Conservation (phyloP, 2,888 invertebrate species). For the Xestia ashworthii region DNA sequence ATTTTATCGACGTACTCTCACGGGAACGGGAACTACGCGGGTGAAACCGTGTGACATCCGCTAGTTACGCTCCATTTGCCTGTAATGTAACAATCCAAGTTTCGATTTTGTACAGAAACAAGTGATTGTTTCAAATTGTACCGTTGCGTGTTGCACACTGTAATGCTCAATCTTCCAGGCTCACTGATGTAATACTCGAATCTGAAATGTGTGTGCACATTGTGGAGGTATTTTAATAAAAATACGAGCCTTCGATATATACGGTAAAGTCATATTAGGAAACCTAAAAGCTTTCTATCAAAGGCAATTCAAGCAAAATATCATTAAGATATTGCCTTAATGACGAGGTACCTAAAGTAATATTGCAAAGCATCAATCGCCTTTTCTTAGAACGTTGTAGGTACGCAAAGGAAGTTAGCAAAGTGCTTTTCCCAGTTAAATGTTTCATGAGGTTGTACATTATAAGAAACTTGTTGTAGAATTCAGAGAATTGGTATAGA, state of each 20-base stretch:
- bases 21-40: too few relatives aligned
- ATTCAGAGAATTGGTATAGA: background rate
- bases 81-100: background rate
- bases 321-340: constrained; percentile 13
- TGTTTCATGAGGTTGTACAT: background rate
- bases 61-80: too few relatives aligned
- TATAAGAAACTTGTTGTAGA: background rate
- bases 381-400: constrained; percentile 20
- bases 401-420: constrained; percentile 16
- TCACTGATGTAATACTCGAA: background rate
- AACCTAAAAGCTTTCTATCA: constrained; percentile 15
- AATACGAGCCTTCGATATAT: background rate
- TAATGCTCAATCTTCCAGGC: background rate
- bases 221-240: background rate
- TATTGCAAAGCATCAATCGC: constrained; percentile 22
- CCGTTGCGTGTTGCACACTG: background rate
- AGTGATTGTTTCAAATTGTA: background rate
- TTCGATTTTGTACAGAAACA: background rate
- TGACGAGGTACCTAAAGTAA: constrained; percentile 37
- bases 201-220: too few relatives aligned
- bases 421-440: constrained; percentile 18
- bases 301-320: constrained; percentile 30
- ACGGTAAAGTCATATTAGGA: background rate
- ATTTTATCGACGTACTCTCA: too few relatives aligned
- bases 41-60: too few relatives aligned